A percentile compares a stretch with the other conserved stretches of the same genome.
phyloP scores from a whole-genome alignment of 2,113 vertebrate species.

The Cinclus cinclus region DNA sequence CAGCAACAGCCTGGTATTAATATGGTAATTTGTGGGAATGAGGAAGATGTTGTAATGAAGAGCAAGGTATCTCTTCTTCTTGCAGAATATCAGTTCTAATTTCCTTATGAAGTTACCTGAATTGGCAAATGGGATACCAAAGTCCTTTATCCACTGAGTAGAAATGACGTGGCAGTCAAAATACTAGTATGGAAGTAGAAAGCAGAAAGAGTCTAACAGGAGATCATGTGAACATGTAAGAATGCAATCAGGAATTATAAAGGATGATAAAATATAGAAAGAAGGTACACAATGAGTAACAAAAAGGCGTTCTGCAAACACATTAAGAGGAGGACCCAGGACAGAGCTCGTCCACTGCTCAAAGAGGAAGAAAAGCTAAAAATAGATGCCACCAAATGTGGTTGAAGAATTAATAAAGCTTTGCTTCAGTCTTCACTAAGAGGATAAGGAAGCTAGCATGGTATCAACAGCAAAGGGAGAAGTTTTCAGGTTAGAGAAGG shows the following conservation, averaged over 20 bases:
- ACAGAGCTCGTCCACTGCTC: neutral
- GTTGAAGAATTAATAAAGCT: neutral
- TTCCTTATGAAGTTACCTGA: neutral
- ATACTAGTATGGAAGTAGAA: neutral
- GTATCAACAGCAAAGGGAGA: neutral
- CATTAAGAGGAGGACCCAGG: neutral
- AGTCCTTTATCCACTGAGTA: neutral
- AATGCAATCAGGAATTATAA: neutral
- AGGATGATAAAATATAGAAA: neutral
- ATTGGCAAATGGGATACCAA: fast-evolving
- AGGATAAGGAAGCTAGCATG: neutral
- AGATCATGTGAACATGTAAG: neutral
- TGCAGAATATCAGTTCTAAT: neutral
- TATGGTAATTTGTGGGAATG: neutral
- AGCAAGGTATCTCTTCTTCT: neutral
- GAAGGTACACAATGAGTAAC: fast-evolving
- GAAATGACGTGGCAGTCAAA: neutral
- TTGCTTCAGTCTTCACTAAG: neutral
- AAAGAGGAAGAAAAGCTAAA: neutral
- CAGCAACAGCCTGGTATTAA: neutral
- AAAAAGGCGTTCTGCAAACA: neutral
- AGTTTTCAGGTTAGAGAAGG: neutral
- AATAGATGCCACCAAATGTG: neutral
- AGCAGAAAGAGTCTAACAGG: neutral
- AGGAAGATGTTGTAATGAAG: neutral